Percentiles rank a stretch among this genome's conserved stretches.
Evolutionary conservation across 2,888 invertebrate species (phyloP).

Genomic region (Aplocera efformata): DNA sequence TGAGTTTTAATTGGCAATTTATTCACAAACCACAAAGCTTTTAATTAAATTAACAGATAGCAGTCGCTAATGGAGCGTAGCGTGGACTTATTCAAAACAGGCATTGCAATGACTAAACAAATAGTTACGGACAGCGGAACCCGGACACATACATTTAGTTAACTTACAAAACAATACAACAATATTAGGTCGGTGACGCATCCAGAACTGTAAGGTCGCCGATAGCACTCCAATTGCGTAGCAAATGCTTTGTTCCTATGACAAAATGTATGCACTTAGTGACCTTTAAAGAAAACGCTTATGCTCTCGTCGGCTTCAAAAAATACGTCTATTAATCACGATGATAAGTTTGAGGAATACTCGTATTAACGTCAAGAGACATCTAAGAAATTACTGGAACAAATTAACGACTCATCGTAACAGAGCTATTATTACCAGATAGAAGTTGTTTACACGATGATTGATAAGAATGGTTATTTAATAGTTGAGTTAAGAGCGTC

Average conservation of each 20-base stretch:
- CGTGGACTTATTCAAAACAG: slow-evolving; percentile 33
- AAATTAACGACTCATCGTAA: not conserved
- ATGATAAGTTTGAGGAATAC: too few species aligned
- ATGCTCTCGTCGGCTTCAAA: too few species aligned
- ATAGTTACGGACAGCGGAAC: slow-evolving; percentile 47
- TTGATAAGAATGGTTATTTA: slow-evolving; percentile 1
- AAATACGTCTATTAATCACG: too few species aligned
- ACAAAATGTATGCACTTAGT: slow-evolving; percentile 27
- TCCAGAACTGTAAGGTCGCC: slow-evolving; percentile 40
- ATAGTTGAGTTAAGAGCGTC: slow-evolving; percentile 1
- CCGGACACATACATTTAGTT: slow-evolving; percentile 47
- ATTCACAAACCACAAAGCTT: too few species aligned
- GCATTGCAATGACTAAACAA: slow-evolving; percentile 48
- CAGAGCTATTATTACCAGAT: not conserved
- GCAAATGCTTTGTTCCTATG: slow-evolving; percentile 38
- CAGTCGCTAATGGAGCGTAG: slow-evolving; percentile 14
- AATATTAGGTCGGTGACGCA: slow-evolving; percentile 46
- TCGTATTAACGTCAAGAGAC: too few species aligned
- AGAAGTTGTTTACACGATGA: slow-evolving; percentile 5
- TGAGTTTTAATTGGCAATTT: not conserved
- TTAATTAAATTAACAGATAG: slow-evolving; percentile 2
- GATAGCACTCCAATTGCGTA: slow-evolving; percentile 57
- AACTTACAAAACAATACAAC: slow-evolving; percentile 42
- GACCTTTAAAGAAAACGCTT: too few species aligned
- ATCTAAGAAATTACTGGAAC: not conserved